Evolutionary conservation across 2,113 vertebrate species (phyloP).

Genomic region (Coregonus clupeaformis): DNA sequence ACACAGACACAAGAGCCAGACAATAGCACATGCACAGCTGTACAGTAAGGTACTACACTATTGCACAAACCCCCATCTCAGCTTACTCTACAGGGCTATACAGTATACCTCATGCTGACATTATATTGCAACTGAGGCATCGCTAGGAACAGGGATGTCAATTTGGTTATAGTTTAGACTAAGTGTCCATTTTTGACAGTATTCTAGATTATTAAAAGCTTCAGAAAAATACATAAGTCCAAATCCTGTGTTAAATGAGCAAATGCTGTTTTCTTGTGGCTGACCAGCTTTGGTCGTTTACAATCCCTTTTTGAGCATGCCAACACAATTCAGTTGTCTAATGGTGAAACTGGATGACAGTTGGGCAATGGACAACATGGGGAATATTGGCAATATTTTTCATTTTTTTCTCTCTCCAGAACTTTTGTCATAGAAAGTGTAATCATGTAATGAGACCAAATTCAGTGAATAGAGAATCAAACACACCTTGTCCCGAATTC

Average conservation of each 20-base stretch:
- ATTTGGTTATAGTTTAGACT: background rate
- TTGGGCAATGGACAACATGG: background rate
- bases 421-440: background rate
- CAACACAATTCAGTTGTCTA: background rate
- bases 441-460: background rate
- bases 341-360: background rate
- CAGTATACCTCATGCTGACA: slow-evolving; percentile 13
- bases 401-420: slow-evolving; percentile 18
- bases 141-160: slow-evolving; percentile 27
- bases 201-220: background rate
- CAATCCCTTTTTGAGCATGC: background rate
- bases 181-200: slow-evolving; percentile 9
- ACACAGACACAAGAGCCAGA: slow-evolving; percentile 19
- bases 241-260: background rate
- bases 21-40: slow-evolving; percentile 57
- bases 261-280: background rate
- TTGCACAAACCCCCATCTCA: slow-evolving; percentile 46
- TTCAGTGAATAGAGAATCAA: background rate
- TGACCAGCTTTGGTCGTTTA: background rate
- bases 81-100: slow-evolving; percentile 22
- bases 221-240: background rate
- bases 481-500: slow-evolving; percentile 41
- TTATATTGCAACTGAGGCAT: slow-evolving; percentile 38
- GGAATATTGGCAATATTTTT: slow-evolving; percentile 14
- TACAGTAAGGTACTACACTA: slow-evolving; percentile 49